Evolutionary conservation across 2,113 vertebrate species (phyloP).

Genomic region (Steatornis caripensis): DNA sequence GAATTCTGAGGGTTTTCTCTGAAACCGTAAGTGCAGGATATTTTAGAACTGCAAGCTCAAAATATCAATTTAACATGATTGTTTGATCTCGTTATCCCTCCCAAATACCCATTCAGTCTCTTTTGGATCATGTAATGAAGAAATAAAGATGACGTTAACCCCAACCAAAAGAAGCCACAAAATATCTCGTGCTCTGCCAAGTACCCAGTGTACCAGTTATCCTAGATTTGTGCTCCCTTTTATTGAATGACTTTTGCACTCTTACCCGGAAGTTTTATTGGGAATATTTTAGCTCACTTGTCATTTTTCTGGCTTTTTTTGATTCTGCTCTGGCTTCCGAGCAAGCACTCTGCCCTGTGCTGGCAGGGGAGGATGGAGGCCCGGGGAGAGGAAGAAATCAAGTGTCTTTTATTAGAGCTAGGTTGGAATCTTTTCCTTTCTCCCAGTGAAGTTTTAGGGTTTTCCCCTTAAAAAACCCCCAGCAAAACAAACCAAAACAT

Average conservation of each 20-base stretch:
- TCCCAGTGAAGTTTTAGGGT: background rate
- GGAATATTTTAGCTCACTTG: background rate
- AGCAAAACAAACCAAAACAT: background rate
- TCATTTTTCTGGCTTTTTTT: background rate
- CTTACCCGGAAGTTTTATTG: background rate
- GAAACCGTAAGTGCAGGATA: background rate
- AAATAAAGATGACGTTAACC: background rate
- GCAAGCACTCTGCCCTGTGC: background rate
- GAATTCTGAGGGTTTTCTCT: background rate
- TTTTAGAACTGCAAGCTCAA: background rate
- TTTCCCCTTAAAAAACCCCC: background rate
- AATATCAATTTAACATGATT: background rate
- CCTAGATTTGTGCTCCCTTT: background rate
- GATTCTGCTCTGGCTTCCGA: background rate
- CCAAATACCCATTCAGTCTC: background rate
- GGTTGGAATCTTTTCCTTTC: background rate
- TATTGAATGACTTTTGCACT: background rate
- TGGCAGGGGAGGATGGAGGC: background rate
- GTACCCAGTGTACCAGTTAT: background rate
- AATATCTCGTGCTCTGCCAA: background rate
- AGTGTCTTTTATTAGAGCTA: background rate
- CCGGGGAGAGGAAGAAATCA: background rate
- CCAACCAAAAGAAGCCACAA: background rate
- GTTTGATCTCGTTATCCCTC: background rate
- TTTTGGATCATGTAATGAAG: background rate